These are phyloP conservation scores for Bradypodion pumilum DNA, from an alignment of 2,797 vertebrate species.

Conservation along the genomic window DNA sequence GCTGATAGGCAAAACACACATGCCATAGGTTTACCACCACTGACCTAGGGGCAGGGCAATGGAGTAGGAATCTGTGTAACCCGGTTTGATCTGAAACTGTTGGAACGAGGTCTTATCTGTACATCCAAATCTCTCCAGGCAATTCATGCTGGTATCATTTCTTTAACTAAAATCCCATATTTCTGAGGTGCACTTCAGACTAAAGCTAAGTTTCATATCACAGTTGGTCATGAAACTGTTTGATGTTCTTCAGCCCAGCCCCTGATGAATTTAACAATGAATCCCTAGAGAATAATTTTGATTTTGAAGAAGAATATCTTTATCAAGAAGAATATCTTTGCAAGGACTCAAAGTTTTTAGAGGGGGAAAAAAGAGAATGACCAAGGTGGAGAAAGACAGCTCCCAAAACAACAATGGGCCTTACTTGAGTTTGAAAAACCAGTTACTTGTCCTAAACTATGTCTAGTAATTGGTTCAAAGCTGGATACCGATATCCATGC, in stretches of 20 bases:
- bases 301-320: slow-evolving; percentile 88
- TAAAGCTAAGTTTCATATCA: slow-evolving; percentile 95
- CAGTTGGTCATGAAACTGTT: slow-evolving; percentile 94
- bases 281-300: slow-evolving; percentile 72
- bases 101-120: slow-evolving; percentile 93
- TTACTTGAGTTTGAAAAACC: slow-evolving; percentile 93
- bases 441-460: slow-evolving; percentile 88
- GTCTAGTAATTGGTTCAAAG: slow-evolving; percentile 93
- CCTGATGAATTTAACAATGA: slow-evolving; percentile 64
- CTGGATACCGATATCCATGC: slow-evolving; percentile 95
- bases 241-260: slow-evolving; percentile 87
- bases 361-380: slow-evolving; percentile 67
- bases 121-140: slow-evolving; percentile 89
- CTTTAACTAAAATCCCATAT: slow-evolving; percentile 91
- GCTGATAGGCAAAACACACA: too few relatives aligned
- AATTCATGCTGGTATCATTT: slow-evolving; percentile 88
- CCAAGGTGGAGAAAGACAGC: slow-evolving; percentile 46
- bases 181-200: slow-evolving; percentile 90
- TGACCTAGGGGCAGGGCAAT: slow-evolving; percentile 95
- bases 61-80: slow-evolving; percentile 96
- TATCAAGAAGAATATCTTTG: slow-evolving; percentile 88
- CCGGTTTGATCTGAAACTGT: slow-evolving; percentile 95
- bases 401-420: slow-evolving; percentile 87
- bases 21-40: too few relatives aligned
- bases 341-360: slow-evolving; percentile 64